Conservation (phyloP, 2,888 invertebrate genomes). For the Pandemis corylana region DNA sequence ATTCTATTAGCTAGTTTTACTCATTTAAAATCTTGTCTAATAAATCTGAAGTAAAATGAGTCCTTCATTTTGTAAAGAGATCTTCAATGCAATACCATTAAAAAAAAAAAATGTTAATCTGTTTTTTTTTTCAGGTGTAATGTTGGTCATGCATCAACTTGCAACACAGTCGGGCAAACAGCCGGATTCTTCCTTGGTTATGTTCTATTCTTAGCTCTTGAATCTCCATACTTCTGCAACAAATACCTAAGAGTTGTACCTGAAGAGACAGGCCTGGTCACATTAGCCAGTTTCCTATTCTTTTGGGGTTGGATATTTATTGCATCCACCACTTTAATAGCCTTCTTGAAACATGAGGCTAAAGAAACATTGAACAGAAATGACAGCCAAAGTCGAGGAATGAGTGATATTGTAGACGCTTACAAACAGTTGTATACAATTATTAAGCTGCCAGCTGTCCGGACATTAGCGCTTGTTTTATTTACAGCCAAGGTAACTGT, state of each 20-base stretch:
- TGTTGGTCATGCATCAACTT: constrained; percentile 99
- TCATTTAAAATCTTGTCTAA: too few species aligned
- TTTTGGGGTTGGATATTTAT: constrained; percentile 98
- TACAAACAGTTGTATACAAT: constrained; percentile 94
- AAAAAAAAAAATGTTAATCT: too few species aligned
- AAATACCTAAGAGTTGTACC: constrained; percentile 92
- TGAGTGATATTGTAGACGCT: constrained; percentile 85
- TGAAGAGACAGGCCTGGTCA: constrained; percentile 88
- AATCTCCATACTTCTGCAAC: constrained; percentile 98
- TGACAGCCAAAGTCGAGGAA: constrained; percentile 67
- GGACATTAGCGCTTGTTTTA: constrained; percentile 90
- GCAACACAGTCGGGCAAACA: constrained; percentile 99
- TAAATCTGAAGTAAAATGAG: too few species aligned
- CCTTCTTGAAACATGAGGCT: constrained; percentile 93
- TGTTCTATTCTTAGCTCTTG: constrained; percentile 97
- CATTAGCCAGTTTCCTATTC: constrained; percentile 92
- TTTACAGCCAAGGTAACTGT: constrained; percentile 94
- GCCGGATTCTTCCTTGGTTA: constrained; percentile 98
- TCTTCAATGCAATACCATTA: too few species aligned
- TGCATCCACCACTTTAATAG: constrained; percentile 94
- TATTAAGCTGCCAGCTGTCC: constrained; percentile 92
- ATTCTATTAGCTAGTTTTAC: too few species aligned
- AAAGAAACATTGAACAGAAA: constrained; percentile 66
- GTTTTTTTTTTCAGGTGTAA: constrained; percentile 87
- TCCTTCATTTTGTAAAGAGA: too few species aligned